Evolutionary conservation across 2,113 vertebrate species (phyloP).

Genomic region (Lagopus leucura): DNA sequence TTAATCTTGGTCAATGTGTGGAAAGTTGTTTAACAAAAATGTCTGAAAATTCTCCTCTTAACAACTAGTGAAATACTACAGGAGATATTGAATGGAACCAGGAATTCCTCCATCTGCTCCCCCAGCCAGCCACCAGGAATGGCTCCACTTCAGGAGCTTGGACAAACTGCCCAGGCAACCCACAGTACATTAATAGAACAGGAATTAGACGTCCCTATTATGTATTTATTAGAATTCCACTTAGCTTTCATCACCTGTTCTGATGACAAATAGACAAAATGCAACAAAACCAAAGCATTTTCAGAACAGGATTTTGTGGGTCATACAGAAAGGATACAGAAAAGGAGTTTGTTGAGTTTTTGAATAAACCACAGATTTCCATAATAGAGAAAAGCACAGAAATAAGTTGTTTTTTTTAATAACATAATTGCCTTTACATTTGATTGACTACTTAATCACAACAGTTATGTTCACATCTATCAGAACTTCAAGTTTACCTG

Average conservation of each 20-base stretch:
- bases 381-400: not conserved
- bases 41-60: not conserved
- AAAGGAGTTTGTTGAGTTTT: not conserved
- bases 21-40: not conserved
- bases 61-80: not conserved
- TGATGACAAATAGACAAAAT: not conserved
- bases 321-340: not conserved
- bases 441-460: not conserved
- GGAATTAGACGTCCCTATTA: not conserved
- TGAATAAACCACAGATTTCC: not conserved
- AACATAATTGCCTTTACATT: not conserved
- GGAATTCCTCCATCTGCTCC: not conserved
- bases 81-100: not conserved
- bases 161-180: not conserved
- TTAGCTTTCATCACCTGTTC: not conserved
- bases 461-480: not conserved
- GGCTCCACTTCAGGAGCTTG: not conserved
- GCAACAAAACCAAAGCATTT: not conserved
- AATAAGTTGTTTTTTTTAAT: not conserved
- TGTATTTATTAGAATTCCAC: fast-evolving
- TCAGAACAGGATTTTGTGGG: not conserved
- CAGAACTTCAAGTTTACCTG: conserved; percentile 80
- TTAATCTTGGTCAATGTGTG: not conserved
- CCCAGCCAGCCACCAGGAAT: not conserved
- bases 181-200: not conserved